Percentiles rank a stretch among this genome's conserved stretches.
Evolutionary conservation across 1,140 invertebrate genomes (phyloP).

Genomic region (Vollenhovia emeryi): DNA sequence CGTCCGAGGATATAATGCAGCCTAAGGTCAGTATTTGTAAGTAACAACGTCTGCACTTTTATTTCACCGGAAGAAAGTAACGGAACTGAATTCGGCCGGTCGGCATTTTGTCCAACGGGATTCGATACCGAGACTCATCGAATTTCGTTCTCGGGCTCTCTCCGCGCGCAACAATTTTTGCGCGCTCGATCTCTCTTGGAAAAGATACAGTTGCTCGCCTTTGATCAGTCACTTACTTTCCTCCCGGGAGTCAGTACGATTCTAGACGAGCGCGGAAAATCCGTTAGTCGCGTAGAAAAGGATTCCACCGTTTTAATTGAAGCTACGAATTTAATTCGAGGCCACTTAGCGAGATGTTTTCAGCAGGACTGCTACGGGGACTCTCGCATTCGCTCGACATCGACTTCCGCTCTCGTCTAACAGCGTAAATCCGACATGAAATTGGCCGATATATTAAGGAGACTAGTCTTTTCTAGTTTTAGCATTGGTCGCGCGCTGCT

Average conservation of each 20-base stretch:
- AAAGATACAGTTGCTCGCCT: neutral
- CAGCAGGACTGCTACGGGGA: neutral
- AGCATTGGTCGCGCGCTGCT: conserved; percentile 71
- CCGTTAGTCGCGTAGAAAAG: neutral
- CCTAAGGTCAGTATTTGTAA: conserved; percentile 84
- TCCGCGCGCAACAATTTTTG: neutral
- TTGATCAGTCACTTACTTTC: conserved; percentile 37
- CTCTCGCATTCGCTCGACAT: neutral
- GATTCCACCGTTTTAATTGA: neutral
- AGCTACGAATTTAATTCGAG: neutral
- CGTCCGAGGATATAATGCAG: conserved; percentile 86
- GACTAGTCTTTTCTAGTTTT: conserved; percentile 72
- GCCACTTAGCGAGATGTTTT: neutral
- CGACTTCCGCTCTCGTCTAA: conserved; percentile 49
- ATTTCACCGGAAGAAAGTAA: conserved; percentile 60
- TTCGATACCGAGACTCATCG: neutral
- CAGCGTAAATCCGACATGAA: conserved; percentile 61
- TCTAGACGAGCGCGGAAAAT: conserved; percentile 40
- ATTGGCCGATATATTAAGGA: conserved; percentile 69
- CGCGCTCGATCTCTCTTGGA: neutral
- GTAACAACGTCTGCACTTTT: conserved; percentile 59
- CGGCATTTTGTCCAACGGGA: neutral
- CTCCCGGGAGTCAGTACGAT: conserved; percentile 17
- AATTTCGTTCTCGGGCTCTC: neutral
- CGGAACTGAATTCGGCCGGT: conserved; percentile 29